phyloP scores from a whole-genome alignment of 1,140 invertebrate genomes.

The Brachionus plicatilis region DNA sequence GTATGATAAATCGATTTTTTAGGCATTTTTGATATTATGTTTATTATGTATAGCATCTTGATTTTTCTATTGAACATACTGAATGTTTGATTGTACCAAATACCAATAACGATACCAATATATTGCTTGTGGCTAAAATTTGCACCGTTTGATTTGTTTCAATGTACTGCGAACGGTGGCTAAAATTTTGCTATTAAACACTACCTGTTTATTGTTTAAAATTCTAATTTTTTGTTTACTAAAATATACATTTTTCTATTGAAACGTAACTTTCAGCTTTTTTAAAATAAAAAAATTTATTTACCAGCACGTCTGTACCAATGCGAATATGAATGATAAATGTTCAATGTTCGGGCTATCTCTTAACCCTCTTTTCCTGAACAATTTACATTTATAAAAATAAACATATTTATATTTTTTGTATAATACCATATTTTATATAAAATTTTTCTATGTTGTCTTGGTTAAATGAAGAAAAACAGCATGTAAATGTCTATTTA shows the following conservation, averaged over 20 bases:
- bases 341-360: neutral
- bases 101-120: neutral
- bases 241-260: neutral
- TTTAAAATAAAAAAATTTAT: neutral
- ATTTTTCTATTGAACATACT: slow-evolving; percentile 9
- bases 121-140: slow-evolving; percentile 17
- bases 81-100: slow-evolving; percentile 3
- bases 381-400: neutral
- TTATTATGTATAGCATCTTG: neutral
- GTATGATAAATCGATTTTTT: neutral
- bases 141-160: neutral
- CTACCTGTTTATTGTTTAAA: neutral
- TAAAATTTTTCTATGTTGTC: neutral
- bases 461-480: neutral
- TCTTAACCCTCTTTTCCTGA: neutral
- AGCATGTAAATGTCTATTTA: neutral
- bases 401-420: neutral
- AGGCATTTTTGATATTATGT: slow-evolving; percentile 27
- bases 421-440: neutral
- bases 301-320: neutral
- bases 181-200: neutral
- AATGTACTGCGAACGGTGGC: neutral
- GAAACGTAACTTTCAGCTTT: neutral
- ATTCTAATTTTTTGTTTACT: neutral
- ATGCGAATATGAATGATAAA: neutral